These are phyloP conservation scores for Ostrea denselamellosa DNA, from an alignment of 1,140 invertebrate species.

Conservation along the genomic window DNA sequence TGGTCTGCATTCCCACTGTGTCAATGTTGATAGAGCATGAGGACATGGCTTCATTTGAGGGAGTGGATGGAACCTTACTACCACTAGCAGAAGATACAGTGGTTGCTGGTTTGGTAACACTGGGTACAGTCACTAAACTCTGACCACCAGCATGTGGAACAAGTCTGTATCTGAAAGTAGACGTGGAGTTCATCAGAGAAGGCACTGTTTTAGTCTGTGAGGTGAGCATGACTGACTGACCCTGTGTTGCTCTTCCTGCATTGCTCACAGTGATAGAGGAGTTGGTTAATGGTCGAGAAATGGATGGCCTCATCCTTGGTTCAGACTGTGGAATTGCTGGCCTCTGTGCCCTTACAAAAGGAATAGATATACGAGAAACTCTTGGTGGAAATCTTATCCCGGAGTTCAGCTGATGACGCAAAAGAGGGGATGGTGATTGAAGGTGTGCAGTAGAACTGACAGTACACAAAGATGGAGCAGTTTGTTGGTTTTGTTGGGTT, in stretches of 20 bases:
- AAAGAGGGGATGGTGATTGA: background rate
- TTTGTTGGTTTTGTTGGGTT: background rate
- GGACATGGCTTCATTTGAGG: conserved; percentile 7
- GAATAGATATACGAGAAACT: conserved; percentile 22
- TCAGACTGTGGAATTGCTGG: background rate
- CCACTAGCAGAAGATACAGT: background rate
- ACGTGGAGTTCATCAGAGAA: conserved; percentile 13
- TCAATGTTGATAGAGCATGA: conserved; percentile 60
- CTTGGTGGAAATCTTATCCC: conserved; percentile 26
- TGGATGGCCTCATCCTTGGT: background rate
- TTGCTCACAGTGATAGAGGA: no score
- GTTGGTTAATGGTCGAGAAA: background rate
- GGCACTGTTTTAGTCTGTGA: background rate
- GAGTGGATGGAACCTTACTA: background rate
- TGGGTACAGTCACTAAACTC: background rate
- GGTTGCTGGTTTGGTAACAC: conserved; percentile 6
- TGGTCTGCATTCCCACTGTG: conserved; percentile 59
- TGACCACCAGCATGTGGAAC: background rate
- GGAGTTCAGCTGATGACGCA: conserved; percentile 27
- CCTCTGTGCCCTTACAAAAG: background rate
- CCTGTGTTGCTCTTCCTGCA: background rate
- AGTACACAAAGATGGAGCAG: background rate
- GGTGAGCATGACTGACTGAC: background rate
- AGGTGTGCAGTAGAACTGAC: no score
- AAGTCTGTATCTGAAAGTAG: background rate